Percentiles rank a stretch among this genome's conserved stretches.
Conservation (phyloP, 2,113 vertebrate genomes). For the Cettia cetti region DNA sequence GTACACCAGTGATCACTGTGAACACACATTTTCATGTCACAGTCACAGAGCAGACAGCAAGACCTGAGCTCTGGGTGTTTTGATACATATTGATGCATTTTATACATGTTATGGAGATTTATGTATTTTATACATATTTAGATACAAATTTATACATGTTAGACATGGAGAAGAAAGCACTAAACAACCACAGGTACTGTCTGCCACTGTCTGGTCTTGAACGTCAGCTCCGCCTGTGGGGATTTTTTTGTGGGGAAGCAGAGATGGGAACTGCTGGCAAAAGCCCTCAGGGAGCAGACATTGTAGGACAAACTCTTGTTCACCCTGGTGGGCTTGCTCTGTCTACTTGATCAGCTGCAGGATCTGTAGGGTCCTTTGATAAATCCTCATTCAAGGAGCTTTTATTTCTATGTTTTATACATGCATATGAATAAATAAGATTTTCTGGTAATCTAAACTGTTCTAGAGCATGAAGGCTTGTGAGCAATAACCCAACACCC, state of each 20-base stretch:
- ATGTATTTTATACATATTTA: background rate
- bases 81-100: background rate
- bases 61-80: background rate
- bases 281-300: background rate
- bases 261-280: background rate
- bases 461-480: background rate
- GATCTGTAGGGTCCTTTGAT: background rate
- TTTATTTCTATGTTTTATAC: background rate
- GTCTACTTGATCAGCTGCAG: background rate
- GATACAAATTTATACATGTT: background rate
- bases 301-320: background rate
- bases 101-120: background rate
- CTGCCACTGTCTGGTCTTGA: background rate
- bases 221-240: rapidly evolving
- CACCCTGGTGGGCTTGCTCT: background rate
- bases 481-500: background rate
- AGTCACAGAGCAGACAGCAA: background rate
- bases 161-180: background rate
- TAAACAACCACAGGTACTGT: background rate
- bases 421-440: background rate
- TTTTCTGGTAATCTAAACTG: background rate
- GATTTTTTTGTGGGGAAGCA: background rate
- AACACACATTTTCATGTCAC: background rate
- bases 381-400: background rate
- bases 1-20: background rate